Conservation (phyloP, 2,113 vertebrate species). For the Tachysurus vachellii region DNA sequence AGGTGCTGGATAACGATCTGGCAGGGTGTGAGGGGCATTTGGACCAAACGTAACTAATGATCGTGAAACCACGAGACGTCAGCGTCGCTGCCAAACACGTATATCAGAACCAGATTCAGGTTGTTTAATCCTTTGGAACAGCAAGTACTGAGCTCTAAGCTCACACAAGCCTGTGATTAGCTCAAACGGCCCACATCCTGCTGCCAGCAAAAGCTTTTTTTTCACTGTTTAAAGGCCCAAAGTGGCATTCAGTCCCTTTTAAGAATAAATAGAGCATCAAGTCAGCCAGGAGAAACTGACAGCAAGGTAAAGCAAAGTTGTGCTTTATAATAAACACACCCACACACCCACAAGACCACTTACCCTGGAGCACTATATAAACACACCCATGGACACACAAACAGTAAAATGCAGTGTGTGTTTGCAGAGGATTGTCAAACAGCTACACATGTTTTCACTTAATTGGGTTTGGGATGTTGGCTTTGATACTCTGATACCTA, state of each 20-base stretch:
- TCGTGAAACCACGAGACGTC: conserved; percentile 32
- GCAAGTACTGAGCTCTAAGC: neutral
- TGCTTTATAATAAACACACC: conserved; percentile 6
- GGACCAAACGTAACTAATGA: conserved; percentile 22
- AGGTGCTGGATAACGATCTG: conserved; percentile 29
- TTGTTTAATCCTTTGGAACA: conserved; percentile 25
- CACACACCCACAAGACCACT: neutral
- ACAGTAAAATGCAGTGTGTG: conserved; percentile 21
- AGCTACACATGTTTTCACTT: conserved; percentile 49
- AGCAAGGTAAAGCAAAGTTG: conserved; percentile 11
- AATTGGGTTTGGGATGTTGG: conserved; percentile 25
- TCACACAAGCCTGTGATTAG: conserved; percentile 24
- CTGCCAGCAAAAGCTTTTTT: conserved; percentile 26
- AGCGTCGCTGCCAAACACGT: conserved; percentile 20
- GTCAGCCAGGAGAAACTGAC: neutral
- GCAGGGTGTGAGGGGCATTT: conserved; percentile 7
- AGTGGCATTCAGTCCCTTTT: conserved; percentile 10
- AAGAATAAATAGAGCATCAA: neutral
- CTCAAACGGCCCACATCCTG: neutral
- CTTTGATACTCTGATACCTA: conserved; percentile 23
- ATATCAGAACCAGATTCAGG: conserved; percentile 42
- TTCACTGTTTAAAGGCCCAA: conserved; percentile 16
- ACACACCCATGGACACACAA: conserved; percentile 2
- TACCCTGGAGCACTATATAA: neutral
- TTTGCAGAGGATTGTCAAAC: conserved; percentile 34